phyloP scores from a whole-genome alignment of 2,888 invertebrate genomes.

The Germaria angustata region DNA sequence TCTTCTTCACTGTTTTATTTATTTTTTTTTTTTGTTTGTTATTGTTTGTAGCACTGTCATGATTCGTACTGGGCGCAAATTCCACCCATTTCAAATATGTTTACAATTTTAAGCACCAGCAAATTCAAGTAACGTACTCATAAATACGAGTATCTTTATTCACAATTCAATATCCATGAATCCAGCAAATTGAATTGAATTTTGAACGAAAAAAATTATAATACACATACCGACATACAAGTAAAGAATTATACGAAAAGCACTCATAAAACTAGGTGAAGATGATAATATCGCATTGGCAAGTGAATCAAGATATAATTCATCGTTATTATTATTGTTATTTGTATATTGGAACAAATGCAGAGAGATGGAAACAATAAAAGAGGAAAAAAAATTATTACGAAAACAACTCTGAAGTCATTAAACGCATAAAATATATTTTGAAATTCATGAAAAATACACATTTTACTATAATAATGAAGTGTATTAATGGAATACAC shows the following conservation, averaged over 20 bases:
- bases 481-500: slow-evolving; percentile 18
- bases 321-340: slow-evolving; percentile 38
- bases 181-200: slow-evolving; percentile 55
- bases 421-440: slow-evolving; percentile 61
- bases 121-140: not conserved
- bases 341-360: slow-evolving; percentile 5
- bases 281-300: slow-evolving; percentile 52
- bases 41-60: not conserved
- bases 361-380: not conserved
- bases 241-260: slow-evolving; percentile 4
- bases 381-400: not conserved
- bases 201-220: slow-evolving; percentile 6
- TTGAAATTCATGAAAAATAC: slow-evolving; percentile 46
- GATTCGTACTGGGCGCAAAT: not conserved
- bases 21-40: too few species aligned
- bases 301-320: slow-evolving; percentile 47
- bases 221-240: too few species aligned
- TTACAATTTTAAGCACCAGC: slow-evolving; percentile 39
- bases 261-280: slow-evolving; percentile 49
- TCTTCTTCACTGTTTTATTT: too few species aligned
- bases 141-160: too few species aligned
- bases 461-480: slow-evolving; percentile 24
- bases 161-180: slow-evolving; percentile 56
- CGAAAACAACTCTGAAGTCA: slow-evolving; percentile 56
- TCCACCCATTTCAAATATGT: slow-evolving; percentile 33